Percentiles rank a stretch among this genome's conserved stretches.
phyloP scores from a whole-genome alignment of 2,888 invertebrate species.

The Dicyrtoma fusca region DNA sequence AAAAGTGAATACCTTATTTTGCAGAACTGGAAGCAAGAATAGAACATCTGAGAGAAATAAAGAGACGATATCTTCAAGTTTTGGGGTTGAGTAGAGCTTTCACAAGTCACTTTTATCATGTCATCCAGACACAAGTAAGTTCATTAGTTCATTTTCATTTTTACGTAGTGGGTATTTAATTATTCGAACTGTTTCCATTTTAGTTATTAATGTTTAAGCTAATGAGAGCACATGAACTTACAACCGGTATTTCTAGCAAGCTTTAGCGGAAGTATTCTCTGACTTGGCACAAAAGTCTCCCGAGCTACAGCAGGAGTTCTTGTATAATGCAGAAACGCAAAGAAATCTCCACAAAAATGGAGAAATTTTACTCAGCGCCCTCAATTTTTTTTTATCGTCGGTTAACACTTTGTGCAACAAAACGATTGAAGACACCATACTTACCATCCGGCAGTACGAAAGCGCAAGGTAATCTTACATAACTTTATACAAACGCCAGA shows the following conservation, averaged over 20 bases:
- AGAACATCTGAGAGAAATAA: slow-evolving; percentile 88
- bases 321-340: slow-evolving; percentile 95
- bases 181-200: too few relatives aligned
- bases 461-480: slow-evolving; percentile 74
- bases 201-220: slow-evolving; percentile 3
- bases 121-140: slow-evolving; percentile 75
- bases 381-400: slow-evolving; percentile 95
- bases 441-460: slow-evolving; percentile 77
- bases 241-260: slow-evolving; percentile 70
- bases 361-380: slow-evolving; percentile 85
- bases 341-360: slow-evolving; percentile 90
- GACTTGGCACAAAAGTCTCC: slow-evolving; percentile 96
- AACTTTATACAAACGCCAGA: too few relatives aligned
- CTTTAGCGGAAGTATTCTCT: slow-evolving; percentile 89
- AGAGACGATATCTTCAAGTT: slow-evolving; percentile 86
- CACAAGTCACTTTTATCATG: slow-evolving; percentile 84
- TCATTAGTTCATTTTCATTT: not conserved
- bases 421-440: slow-evolving; percentile 93
- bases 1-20: slow-evolving; percentile 11
- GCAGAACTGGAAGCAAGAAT: slow-evolving; percentile 91
- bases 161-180: too few relatives aligned
- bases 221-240: slow-evolving; percentile 8
- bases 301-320: slow-evolving; percentile 90
- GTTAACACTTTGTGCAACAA: slow-evolving; percentile 95
- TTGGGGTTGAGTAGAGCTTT: slow-evolving; percentile 82